Evolutionary conservation across 2,888 invertebrate species (phyloP).

Genomic region (Ischnus inquisitorius): DNA sequence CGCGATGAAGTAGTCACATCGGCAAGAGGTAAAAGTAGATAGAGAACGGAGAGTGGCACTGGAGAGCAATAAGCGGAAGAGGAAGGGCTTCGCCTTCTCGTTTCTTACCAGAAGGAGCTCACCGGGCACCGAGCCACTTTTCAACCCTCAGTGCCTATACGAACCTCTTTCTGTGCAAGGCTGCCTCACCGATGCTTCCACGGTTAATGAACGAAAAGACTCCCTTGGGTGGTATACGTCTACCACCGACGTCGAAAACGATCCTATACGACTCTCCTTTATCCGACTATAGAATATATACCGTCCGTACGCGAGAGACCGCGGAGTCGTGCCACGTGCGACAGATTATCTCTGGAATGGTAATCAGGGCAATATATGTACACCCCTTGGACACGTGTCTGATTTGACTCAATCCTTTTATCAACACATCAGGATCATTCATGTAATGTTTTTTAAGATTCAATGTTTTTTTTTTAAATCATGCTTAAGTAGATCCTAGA

Average conservation of each 20-base stretch:
- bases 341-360: constrained; percentile 32
- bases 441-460: not conserved
- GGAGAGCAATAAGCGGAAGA: constrained; percentile 66
- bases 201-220: constrained; percentile 76
- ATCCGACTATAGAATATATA: constrained; percentile 4
- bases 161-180: not conserved
- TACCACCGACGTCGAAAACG: constrained; percentile 58
- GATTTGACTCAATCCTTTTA: not conserved
- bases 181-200: constrained; percentile 43
- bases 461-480: not conserved
- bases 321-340: constrained; percentile 40
- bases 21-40: constrained; percentile 25
- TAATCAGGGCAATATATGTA: constrained; percentile 11
- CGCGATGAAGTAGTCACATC: constrained; percentile 50
- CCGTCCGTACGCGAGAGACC: not conserved
- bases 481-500: not conserved
- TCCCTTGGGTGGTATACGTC: constrained; percentile 66
- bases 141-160: constrained; percentile 42
- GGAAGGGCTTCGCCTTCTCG: constrained; percentile 60
- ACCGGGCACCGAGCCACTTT: constrained; percentile 59
- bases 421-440: not conserved
- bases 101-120: constrained; percentile 59
- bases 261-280: constrained; percentile 34
- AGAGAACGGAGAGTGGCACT: constrained; percentile 43
- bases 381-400: not conserved